Conservation (phyloP, 1,140 invertebrate species). For the Bombus affinis region DNA sequence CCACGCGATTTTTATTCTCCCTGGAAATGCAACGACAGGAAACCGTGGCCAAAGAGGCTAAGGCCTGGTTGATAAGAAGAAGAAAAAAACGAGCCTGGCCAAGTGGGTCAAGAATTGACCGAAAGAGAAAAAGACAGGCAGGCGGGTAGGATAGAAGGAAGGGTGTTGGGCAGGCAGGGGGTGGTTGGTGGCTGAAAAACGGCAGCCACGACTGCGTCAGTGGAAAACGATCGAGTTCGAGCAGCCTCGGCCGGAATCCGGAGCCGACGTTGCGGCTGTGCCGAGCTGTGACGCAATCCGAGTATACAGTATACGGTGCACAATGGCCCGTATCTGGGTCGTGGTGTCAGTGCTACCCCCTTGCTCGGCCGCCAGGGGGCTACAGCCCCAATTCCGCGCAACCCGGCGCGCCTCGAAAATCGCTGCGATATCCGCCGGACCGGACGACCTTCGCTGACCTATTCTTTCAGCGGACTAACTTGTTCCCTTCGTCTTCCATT, state of each 20-base stretch:
- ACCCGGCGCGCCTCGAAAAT: conserved; percentile 28
- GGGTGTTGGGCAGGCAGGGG: too few relatives aligned
- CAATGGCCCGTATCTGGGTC: conserved; percentile 77
- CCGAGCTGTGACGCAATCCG: conserved; percentile 47
- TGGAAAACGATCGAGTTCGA: conserved; percentile 44
- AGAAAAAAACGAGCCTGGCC: neutral
- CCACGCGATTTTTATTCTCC: neutral
- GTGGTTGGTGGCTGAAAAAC: conserved; percentile 33
- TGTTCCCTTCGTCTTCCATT: too few relatives aligned
- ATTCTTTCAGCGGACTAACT: neutral
- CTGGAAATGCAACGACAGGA: neutral
- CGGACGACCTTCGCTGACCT: neutral
- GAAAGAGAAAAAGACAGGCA: neutral
- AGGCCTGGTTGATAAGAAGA: neutral
- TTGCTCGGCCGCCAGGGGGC: conserved; percentile 53
- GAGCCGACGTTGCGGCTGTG: conserved; percentile 45
- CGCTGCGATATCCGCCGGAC: conserved; percentile 48
- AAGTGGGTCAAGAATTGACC: conserved; percentile 40
- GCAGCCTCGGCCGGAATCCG: conserved; percentile 43
- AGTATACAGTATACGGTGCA: conserved; percentile 68
- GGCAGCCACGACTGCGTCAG: conserved; percentile 36
- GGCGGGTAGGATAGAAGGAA: too few relatives aligned
- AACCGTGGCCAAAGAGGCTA: neutral
- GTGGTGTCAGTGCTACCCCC: conserved; percentile 74
- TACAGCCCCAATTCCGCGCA: conserved; percentile 57